phyloP scores from a whole-genome alignment of 2,888 invertebrate genomes.

The Lasioglossum malachurum region DNA sequence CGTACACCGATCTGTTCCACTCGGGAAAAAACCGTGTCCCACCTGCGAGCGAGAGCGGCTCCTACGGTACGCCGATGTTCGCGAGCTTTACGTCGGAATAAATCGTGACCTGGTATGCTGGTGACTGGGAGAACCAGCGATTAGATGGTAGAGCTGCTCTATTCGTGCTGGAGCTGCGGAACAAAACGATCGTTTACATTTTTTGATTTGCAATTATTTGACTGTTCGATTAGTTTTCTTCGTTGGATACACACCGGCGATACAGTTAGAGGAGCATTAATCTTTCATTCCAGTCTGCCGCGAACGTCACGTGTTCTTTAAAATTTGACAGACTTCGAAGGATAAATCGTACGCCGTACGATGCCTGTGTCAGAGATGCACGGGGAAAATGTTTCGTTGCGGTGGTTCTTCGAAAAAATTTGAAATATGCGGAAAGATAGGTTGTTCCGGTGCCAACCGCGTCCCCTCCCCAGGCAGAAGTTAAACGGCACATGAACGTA shows the following conservation, averaged over 20 bases:
- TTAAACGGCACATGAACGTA: conserved; percentile 59
- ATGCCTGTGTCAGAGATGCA: neutral
- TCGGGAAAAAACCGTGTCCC: neutral
- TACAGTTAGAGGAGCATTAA: too few relatives aligned
- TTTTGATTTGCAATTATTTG: neutral
- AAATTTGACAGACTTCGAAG: neutral
- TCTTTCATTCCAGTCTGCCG: too few relatives aligned
- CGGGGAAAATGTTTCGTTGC: neutral
- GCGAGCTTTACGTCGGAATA: neutral
- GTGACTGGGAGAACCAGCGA: neutral
- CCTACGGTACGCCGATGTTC: neutral
- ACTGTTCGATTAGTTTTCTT: too few relatives aligned
- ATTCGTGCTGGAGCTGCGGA: neutral
- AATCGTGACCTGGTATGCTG: neutral
- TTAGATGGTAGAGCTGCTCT: neutral
- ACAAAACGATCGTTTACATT: neutral
- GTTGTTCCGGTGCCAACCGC: conserved; percentile 54
- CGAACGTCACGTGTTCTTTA: neutral
- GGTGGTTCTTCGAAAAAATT: conserved; percentile 10
- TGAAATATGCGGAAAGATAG: conserved; percentile 37
- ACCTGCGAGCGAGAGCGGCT: neutral
- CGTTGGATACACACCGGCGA: too few relatives aligned
- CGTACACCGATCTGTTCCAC: conserved; percentile 4
- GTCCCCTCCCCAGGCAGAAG: conserved; percentile 33
- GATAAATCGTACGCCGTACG: neutral